Evolutionary conservation across 2,797 vertebrate species (phyloP).

Genomic region (Babyrousa celebensis): DNA sequence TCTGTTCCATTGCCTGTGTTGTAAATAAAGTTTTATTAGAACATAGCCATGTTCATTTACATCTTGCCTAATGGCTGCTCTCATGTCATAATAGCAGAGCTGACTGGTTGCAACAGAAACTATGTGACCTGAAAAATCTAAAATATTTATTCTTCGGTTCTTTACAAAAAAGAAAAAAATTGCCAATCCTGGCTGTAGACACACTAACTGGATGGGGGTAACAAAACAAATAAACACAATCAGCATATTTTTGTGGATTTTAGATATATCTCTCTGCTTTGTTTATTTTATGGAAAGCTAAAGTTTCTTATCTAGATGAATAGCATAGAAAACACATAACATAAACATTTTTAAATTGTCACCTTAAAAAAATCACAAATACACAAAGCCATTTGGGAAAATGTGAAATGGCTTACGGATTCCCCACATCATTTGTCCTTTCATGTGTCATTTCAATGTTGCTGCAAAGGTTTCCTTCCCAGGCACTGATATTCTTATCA

Average conservation of each 20-base stretch:
- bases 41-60: background rate
- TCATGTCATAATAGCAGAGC: background rate
- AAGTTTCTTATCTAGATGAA: conserved; percentile 57
- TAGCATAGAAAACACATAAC: background rate
- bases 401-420: conserved; percentile 2
- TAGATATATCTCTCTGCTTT: background rate
- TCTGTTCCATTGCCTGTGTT: background rate
- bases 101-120: conserved; percentile 36
- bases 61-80: background rate
- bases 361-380: conserved; percentile 40
- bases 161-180: background rate
- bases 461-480: conserved; percentile 35
- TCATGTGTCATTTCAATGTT: background rate
- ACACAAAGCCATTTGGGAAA: conserved; percentile 12
- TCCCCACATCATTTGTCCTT: conserved; percentile 27
- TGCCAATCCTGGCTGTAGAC: background rate
- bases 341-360: background rate
- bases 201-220: background rate
- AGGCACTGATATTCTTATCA: background rate
- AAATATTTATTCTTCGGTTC: conserved; percentile 59
- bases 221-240: conserved; percentile 12
- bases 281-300: conserved; percentile 55
- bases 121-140: background rate
- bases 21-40: conserved; percentile 61
- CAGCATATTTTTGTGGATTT: background rate